These are phyloP conservation scores for Galaxea fascicularis DNA, from an alignment of 92 coral and sea anemone species.

Conservation along the genomic window DNA sequence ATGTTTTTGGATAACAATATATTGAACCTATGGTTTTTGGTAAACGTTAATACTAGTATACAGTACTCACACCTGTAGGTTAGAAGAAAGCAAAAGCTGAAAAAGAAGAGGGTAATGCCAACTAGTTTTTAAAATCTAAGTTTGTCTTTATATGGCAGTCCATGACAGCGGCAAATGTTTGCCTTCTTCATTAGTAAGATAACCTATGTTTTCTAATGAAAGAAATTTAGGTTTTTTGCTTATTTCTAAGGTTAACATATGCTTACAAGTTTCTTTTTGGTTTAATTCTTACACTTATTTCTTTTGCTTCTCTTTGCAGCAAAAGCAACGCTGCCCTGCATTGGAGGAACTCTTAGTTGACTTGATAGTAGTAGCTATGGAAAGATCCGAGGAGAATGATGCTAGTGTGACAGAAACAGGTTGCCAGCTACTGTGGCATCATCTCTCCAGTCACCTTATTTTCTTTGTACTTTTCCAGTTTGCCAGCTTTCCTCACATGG, in stretches of 20 bases:
- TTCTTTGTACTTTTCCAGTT: conserved; percentile 91
- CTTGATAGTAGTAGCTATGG: conserved; percentile 92
- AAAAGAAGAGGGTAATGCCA: too few relatives aligned
- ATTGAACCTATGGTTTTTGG: too few relatives aligned
- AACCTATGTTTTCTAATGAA: not conserved
- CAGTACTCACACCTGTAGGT: too few relatives aligned
- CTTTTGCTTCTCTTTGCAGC: conserved; percentile 53
- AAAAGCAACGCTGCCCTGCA: conserved; percentile 87
- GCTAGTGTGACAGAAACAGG: conserved; percentile 76
- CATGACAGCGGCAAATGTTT: too few relatives aligned
- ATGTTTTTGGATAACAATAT: too few relatives aligned
- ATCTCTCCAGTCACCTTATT: conserved; percentile 89
- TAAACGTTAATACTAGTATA: too few relatives aligned
- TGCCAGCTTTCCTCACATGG: conserved; percentile 92
- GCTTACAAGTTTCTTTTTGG: not conserved
- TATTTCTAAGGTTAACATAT: not conserved
- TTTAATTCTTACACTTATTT: not conserved
- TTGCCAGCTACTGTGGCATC: conserved; percentile 95
- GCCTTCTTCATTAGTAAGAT: too few relatives aligned
- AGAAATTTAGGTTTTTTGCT: not conserved
- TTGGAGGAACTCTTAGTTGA: conserved; percentile 93
- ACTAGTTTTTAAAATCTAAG: too few relatives aligned
- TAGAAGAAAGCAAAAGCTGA: too few relatives aligned
- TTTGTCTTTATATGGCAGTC: too few relatives aligned
- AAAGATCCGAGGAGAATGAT: conserved; percentile 85